These are phyloP conservation scores for Numenius arquata DNA, from an alignment of 2,113 vertebrate species.

Conservation along the genomic window DNA sequence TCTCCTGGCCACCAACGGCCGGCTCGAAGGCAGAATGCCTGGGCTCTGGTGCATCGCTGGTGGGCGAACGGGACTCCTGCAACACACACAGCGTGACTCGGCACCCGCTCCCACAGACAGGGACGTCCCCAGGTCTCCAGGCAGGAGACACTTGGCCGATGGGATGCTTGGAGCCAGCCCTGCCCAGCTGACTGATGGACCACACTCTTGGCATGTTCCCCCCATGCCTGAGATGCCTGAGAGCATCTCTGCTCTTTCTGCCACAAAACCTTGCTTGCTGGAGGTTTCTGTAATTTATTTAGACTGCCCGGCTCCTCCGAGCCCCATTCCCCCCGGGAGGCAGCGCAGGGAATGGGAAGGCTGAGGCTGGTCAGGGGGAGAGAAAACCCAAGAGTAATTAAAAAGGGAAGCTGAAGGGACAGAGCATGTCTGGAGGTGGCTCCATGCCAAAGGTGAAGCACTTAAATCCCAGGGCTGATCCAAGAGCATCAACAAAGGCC, in stretches of 20 bases:
- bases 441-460: rapidly evolving
- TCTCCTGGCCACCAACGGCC: constrained; percentile 71
- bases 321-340: rapidly evolving
- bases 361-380: neutral
- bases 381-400: neutral
- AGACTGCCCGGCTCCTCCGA: neutral
- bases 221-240: too few species aligned
- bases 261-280: neutral
- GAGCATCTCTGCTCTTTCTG: neutral
- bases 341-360: rapidly evolving
- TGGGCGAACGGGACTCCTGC: constrained; percentile 74
- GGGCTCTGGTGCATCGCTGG: constrained; percentile 69
- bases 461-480: neutral
- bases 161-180: neutral
- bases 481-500: rapidly evolving
- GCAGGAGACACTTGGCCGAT: neutral
- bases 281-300: neutral
- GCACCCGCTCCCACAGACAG: rapidly evolving
- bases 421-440: neutral
- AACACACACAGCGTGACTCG: neutral
- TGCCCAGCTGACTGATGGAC: neutral
- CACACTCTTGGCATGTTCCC: rapidly evolving
- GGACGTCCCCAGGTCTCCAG: rapidly evolving
- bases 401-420: neutral
- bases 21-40: constrained; percentile 67